Base-by-base conservation (phyloP, 2,797 vertebrate species). In the Aldrovandia affinis region DNA sequence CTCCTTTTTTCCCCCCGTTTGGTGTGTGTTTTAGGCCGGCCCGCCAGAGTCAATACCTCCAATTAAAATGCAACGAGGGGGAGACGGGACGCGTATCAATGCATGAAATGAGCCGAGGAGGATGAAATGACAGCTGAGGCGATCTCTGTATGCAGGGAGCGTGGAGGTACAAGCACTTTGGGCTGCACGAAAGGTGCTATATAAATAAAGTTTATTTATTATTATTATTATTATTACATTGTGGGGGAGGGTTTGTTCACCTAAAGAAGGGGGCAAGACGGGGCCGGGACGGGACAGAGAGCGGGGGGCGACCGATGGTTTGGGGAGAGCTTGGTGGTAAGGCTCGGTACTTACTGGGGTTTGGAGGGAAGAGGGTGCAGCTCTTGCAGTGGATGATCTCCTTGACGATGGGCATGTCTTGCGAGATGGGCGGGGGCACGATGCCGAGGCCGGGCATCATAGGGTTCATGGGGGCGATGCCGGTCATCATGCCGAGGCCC, bases 311-410 rank as follows among this genome's bases (percentile, higher is more conserved):
- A 12, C 20, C 6, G n/a, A 54, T 3, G 50, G 44, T 39, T 30
- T n/a, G 10, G 20, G 25, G 9, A 75, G 65, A 10, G 47, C 6
- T 50, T 12, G 47, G 47, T 5, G 12, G 36, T 42, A 42, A 28
- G 20, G 75, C 1, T n/a, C 65, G 4, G 42, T 86, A 91, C 92
- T 97, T 96, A 99, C 97, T 98, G 91, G 97, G 97, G 92, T 98
- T 98, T 5, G 98, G 96, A 2, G 98, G 98, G 86, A 99, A 99
- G 83, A 98, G 96, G 0, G 98, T 99, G 93, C 97, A 99, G 94
- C 93, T 99, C 92, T 98, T 98, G 96, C 97, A 98, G 92, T 99
- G 98, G 89, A 99, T 97, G 92, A 99, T 99, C 94, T 99, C 98
- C 90, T 99, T 99, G 44, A 96, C 91, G 3, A 98, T 93, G 0